These are phyloP conservation scores for Formica selysi DNA, from an alignment of 1,140 invertebrate species.

Conservation along the genomic window DNA sequence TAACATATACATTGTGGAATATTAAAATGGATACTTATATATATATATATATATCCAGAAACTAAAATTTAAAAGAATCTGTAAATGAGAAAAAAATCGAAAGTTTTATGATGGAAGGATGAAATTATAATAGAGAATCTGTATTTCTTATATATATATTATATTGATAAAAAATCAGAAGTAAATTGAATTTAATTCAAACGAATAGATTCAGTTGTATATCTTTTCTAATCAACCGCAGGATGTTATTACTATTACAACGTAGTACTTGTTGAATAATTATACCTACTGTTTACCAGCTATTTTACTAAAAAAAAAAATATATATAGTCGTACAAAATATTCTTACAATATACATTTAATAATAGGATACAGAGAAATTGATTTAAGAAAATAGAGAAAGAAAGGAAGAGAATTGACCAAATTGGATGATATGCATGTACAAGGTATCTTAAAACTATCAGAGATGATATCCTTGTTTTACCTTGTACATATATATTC, in stretches of 20 bases:
- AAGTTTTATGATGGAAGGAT: background rate
- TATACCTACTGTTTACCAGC: conserved; percentile 83
- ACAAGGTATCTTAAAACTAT: conserved; percentile 30
- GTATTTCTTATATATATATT: background rate
- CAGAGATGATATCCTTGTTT: background rate
- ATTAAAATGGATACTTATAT: background rate
- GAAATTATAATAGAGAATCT: background rate
- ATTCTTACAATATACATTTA: conserved; percentile 79
- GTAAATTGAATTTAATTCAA: conserved; percentile 40
- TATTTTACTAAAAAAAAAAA: conserved; percentile 78
- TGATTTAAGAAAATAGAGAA: conserved; percentile 54
- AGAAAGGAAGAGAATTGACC: conserved; percentile 65
- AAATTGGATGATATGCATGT: conserved; percentile 71
- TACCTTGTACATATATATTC: conserved; percentile 57
- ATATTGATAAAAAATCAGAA: background rate
- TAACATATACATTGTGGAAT: conserved; percentile 5
- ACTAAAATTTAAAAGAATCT: background rate
- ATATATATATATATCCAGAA: conserved; percentile 12
- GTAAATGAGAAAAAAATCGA: background rate
- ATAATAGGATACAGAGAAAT: conserved; percentile 74
- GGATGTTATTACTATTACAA: conserved; percentile 82
- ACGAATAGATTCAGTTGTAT: conserved; percentile 9
- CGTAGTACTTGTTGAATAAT: conserved; percentile 84
- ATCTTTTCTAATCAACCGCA: conserved; percentile 67
- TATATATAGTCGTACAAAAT: conserved; percentile 80